Base-by-base conservation (phyloP, 1,140 invertebrate genomes). In the Hypothenemus hampei region DNA sequence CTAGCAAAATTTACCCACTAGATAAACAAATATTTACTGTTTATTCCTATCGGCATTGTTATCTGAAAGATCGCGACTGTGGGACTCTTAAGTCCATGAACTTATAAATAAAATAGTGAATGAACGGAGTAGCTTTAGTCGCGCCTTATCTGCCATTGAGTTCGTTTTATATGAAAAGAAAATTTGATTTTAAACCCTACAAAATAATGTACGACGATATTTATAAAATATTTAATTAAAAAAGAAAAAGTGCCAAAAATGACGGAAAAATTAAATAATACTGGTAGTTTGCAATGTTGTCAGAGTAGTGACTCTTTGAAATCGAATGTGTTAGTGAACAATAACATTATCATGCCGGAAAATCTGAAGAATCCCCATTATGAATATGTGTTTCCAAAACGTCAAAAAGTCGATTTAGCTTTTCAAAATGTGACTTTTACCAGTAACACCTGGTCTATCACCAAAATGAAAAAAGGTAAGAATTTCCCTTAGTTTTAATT, bases 381-480 rank as follows among this genome's bases (percentile, higher is more conserved):
- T n/a, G 19, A 52, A 13, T 37, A 58, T 26, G 35, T 35, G 8
- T 64, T 65, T 31, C 56, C 61, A 22, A 61, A 65, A 39, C 60
- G 56, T 37, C 59, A 63, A 45, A 55, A 50, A 16, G 58, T 63
- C 8, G 58, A 64, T 50, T 26, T 64, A 40, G 43, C 45, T 7
- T 64, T 64, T 35, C 43, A 62, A 18, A 51, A 64, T 45, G 50
- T 64, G 33, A 60, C 57, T 18, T 64, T 60, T 24, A 46, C 20
- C 13, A 50, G 60, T 21, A 56, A 37, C 15, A 58, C 44, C 11
- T 64, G 60, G 60, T 62, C 60, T 13, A 54, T 64, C 36, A 62
- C 58, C 8, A 59, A 59, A 43, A 62, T 64, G 45, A 48, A 45
- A 45, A 64, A 45, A 53, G 62, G 62, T 64, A 58, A 63, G 53